These are phyloP conservation scores for Chloroclystis v-ata DNA, from an alignment of 2,888 invertebrate species.

Conservation along the genomic window DNA sequence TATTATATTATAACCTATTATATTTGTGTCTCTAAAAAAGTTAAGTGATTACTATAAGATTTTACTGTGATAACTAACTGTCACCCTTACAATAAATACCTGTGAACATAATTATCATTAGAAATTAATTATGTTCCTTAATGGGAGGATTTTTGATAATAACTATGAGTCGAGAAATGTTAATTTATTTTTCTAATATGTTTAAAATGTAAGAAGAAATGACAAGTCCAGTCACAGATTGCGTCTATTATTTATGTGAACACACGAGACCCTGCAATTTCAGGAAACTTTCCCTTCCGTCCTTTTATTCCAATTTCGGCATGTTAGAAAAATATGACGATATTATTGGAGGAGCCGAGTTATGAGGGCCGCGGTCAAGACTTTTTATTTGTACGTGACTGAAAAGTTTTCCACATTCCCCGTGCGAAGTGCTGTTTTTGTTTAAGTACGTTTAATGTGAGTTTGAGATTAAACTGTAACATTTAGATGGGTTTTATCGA, in stretches of 20 bases:
- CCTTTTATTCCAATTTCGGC: constrained; percentile 71
- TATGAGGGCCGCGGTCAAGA: constrained; percentile 65
- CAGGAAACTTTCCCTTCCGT: constrained; percentile 63
- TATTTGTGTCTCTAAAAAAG: no score
- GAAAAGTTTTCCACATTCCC: constrained; percentile 28
- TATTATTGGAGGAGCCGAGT: constrained; percentile 66
- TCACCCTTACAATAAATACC: no score
- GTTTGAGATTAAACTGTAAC: not conserved
- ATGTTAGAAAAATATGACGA: constrained; percentile 75
- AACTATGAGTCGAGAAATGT: no score
- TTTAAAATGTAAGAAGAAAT: no score
- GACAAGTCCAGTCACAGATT: constrained; percentile 55
- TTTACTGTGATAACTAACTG: no score
- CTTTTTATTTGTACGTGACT: constrained; percentile 41
- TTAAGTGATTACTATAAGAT: no score
- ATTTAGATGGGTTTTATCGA: no score
- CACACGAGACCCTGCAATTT: constrained; percentile 64
- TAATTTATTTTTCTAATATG: no score
- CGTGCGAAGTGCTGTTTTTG: constrained; percentile 18
- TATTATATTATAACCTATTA: no score
- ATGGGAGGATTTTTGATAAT: no score
- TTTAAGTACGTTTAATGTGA: constrained; percentile 7
- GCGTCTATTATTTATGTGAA: constrained; percentile 72
- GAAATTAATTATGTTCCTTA: no score
- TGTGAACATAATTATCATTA: no score